A percentile compares a stretch with the other conserved stretches of the same genome.
phyloP scores from a whole-genome alignment of 2,797 vertebrate species.

The Mareca penelope region DNA sequence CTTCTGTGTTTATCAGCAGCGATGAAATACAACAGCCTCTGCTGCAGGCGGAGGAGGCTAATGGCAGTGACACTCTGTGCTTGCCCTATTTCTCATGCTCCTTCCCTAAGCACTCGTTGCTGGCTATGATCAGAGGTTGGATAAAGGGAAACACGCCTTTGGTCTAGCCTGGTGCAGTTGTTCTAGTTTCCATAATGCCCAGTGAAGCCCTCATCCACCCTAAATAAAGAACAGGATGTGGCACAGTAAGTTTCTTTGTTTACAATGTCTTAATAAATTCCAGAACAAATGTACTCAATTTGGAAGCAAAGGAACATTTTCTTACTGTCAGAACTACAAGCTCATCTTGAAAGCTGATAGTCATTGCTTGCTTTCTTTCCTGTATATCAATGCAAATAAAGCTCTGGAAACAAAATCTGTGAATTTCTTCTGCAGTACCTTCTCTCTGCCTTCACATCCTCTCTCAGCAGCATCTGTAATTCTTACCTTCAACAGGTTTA shows the following conservation, averaged over 20 bases:
- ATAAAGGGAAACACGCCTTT: not conserved
- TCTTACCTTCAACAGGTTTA: slow-evolving; percentile 48
- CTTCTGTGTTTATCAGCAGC: not conserved
- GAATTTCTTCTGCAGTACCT: not conserved
- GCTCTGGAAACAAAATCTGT: not conserved
- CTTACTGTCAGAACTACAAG: slow-evolving; percentile 26
- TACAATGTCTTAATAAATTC: slow-evolving; percentile 22
- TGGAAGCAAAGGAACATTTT: slow-evolving; percentile 45
- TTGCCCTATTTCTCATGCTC: not conserved
- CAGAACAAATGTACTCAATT: slow-evolving; percentile 47
- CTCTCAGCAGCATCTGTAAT: not conserved
- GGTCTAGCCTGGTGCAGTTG: not conserved
- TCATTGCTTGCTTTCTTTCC: slow-evolving; percentile 2
- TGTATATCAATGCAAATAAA: not conserved
- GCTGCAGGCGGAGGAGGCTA: not conserved
- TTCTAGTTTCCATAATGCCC: slow-evolving; percentile 7
- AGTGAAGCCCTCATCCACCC: slow-evolving; percentile 5
- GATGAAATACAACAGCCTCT: not conserved
- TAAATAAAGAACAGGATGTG: slow-evolving; percentile 53
- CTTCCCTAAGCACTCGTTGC: not conserved
- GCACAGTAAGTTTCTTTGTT: slow-evolving; percentile 45
- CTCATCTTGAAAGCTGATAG: slow-evolving; percentile 11
- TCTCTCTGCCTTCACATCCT: not conserved
- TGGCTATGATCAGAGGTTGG: not conserved
- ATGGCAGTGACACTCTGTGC: not conserved